A percentile compares a stretch with the other conserved stretches of the same genome.
Conservation (phyloP, 64 coral and sea anemone genomes). For the Astreopora myriophthalma region DNA sequence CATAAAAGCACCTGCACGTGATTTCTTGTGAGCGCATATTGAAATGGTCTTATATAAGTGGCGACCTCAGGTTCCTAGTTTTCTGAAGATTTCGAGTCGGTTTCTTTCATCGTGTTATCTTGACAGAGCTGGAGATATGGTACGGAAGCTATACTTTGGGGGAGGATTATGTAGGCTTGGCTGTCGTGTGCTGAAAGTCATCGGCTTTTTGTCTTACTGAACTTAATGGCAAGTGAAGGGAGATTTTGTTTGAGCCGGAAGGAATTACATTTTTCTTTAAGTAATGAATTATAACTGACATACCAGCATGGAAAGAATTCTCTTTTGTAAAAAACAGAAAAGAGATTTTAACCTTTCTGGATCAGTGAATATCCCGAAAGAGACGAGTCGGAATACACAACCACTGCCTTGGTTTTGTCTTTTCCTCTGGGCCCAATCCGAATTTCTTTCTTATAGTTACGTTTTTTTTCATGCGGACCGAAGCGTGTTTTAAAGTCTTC, state of each 20-base stretch:
- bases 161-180: not conserved
- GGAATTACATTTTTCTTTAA: not conserved
- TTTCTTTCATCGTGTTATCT: not conserved
- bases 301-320: not conserved
- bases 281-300: not conserved
- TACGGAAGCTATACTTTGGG: not conserved
- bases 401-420: not conserved
- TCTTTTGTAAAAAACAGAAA: not conserved
- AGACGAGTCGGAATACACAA: too few species aligned
- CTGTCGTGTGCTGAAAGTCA: not conserved
- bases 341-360: not conserved
- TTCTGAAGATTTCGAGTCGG: not conserved
- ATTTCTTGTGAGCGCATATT: not conserved
- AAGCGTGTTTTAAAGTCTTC: not conserved
- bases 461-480: not conserved
- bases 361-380: not conserved
- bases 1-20: too few species aligned
- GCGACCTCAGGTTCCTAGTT: not conserved
- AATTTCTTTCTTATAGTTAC: not conserved
- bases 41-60: not conserved
- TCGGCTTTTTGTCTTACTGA: constrained; percentile 12
- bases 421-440: not conserved
- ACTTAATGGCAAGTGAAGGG: not conserved
- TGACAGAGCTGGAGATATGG: not conserved
- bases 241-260: constrained; percentile 20